Base-by-base conservation (phyloP, 2,888 invertebrate species). In the Melinaea menophilus region DNA sequence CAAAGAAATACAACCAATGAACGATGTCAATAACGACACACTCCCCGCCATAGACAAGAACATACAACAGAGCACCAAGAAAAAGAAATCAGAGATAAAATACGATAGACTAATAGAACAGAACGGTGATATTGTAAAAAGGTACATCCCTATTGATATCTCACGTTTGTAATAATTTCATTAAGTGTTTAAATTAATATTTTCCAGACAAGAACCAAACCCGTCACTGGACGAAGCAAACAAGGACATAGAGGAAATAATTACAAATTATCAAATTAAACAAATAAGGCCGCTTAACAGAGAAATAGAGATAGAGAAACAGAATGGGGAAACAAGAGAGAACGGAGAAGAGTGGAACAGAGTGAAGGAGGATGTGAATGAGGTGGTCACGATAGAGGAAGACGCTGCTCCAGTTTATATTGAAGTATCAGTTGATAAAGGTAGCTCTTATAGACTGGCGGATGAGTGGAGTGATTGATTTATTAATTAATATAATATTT, bases 231-330 rank as follows among this genome's bases (percentile, higher is more conserved):
- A 69, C 0, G 68, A 71, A 22, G 70, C 75, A 0, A 73, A 75
- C 4, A 79, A 82, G 2, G 88, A 89, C 54, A 82, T 89, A 0
- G 88, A 89, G 55, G 87, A 87, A 0, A 80, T 88, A 54, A 76
- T 89, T 9, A 84, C 86, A 0, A 81, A 86, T 63, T 88, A 88
- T 59, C 83, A 85, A 41, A 88, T 88, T 5, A 81, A 81, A 55
- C 85, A 86, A 63, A 71, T 64, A 22, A 51, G 68, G 11, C 69
- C 69, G 0, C 34, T 70, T 2, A 59, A 61, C 54, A 46, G 56
- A 61, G 62, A 59, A 31, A 51, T 31, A 31, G 51, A 51, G 5
- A 51, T 4, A 31, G 48, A 51, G 22, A 51, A n/a, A 31, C 22
- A 51, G 3, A 11, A 31, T 31, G 51, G n/a, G 31, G 51, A n/a